Base-by-base conservation (phyloP, 2,797 vertebrate species). In the Phrynocephalus forsythii region DNA sequence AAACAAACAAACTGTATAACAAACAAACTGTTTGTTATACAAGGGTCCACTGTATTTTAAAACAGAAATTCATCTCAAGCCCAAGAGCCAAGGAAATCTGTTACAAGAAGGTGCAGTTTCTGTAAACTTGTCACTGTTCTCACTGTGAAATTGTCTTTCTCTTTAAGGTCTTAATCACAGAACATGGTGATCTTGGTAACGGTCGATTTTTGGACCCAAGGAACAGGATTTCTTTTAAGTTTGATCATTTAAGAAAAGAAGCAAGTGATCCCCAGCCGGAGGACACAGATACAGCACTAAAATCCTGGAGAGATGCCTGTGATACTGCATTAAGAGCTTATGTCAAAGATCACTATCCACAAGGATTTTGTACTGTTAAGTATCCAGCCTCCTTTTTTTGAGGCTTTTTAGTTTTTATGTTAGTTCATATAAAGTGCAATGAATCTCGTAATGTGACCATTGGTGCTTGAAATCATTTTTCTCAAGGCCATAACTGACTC, bases 181-280 rank as follows among this genome's bases (percentile, higher is more conserved):
- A 99, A 94, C 98, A 99, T 4, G 98, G 98, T 79, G 98, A 98
- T 92, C 95, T 99, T 90, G 98, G 98, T 86, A 98, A 98, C 15
- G 98, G 98, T 66, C 98, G 98, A 91, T 99, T 98, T 96, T 97
- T 98, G 94, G 99, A 99, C 95, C 99, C 99, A 79, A 97, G 98
- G 89, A 98, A 98, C 96, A 98, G 98, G 92, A 95, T 98, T 92
- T 99, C 99, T 52, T 99, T 99, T 94, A 99, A 98, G 94, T 99
- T 98, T 91, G 98, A 99, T 95, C 98, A 99, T 91, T 96, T 99
- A 96, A 97, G 97, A 94, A 99, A 99, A 96, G 98, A 99, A 96
- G 97, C 97, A 71, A 98, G 97, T 3, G 98, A 99, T 81, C 95
- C 97, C 4, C 97, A 98, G 90, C 95, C 97, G 11, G 97, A 98